Percentiles rank a stretch among this genome's conserved stretches.
Conservation (phyloP, 2,888 invertebrate species). For the Tiphia femorata region DNA sequence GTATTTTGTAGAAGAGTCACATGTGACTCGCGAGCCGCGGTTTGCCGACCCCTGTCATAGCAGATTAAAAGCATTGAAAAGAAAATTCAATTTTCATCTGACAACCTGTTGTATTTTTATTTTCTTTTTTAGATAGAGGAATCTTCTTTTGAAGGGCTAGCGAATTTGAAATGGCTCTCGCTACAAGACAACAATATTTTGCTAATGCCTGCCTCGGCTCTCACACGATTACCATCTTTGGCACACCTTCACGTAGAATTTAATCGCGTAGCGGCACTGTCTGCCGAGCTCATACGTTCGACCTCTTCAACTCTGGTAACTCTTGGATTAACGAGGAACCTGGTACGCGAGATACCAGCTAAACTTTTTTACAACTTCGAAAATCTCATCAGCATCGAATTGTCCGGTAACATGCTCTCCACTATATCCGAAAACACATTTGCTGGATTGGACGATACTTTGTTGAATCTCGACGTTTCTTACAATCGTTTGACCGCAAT, state of each 20-base stretch:
- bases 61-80: no score
- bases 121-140: constrained; percentile 80
- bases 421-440: constrained; percentile 81
- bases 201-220: constrained; percentile 85
- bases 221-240: constrained; percentile 83
- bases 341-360: constrained; percentile 86
- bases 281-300: constrained; percentile 81
- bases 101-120: constrained; percentile 7
- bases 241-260: constrained; percentile 84
- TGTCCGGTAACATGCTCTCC: constrained; percentile 84
- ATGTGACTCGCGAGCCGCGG: no score
- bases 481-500: constrained; percentile 81
- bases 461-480: constrained; percentile 79
- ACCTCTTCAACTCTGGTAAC: constrained; percentile 78
- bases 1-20: no score
- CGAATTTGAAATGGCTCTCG: constrained; percentile 81
- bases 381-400: constrained; percentile 78
- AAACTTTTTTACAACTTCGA: constrained; percentile 85
- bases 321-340: constrained; percentile 85
- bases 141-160: constrained; percentile 87
- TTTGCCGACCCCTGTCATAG: no score
- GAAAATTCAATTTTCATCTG: background rate
- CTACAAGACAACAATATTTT: constrained; percentile 91
- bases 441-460: constrained; percentile 79
- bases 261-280: constrained; percentile 88